Percentiles rank a stretch among this genome's conserved stretches.
These are phyloP conservation scores for Octodon degus DNA, from an alignment of 2,113 vertebrate species.

Conservation along the genomic window DNA sequence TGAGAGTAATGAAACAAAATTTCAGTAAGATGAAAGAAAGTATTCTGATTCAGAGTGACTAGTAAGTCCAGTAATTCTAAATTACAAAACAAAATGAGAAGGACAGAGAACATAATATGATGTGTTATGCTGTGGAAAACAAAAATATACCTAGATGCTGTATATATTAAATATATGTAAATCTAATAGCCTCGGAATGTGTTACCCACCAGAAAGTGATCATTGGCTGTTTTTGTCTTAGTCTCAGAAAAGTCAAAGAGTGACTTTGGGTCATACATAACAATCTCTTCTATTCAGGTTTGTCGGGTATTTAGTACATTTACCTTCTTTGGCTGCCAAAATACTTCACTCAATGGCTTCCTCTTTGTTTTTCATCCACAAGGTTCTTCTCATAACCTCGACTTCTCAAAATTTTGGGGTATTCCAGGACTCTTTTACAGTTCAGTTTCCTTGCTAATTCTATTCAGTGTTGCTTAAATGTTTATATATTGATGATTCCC, in stretches of 20 bases:
- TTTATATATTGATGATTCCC: background rate
- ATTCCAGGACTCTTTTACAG: background rate
- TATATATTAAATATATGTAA: background rate
- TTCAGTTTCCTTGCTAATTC: background rate
- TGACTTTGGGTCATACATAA: background rate
- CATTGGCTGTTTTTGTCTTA: background rate
- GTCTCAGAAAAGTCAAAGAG: background rate
- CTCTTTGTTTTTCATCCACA: background rate
- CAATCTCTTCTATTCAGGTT: background rate
- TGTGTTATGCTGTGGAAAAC: conserved; percentile 29
- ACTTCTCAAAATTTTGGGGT: background rate
- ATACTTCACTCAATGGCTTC: background rate
- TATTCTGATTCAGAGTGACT: conserved; percentile 11
- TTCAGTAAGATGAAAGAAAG: background rate
- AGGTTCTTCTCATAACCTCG: background rate
- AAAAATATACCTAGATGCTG: background rate
- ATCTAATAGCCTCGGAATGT: background rate
- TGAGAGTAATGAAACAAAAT: background rate
- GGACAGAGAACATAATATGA: background rate
- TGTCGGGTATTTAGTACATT: background rate
- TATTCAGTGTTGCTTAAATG: background rate
- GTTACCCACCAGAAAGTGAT: background rate
- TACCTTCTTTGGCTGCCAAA: background rate
- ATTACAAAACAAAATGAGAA: background rate
- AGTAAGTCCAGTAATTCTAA: conserved; percentile 21